Conservation (phyloP, 2,113 vertebrate genomes). For the Pitta sordida region DNA sequence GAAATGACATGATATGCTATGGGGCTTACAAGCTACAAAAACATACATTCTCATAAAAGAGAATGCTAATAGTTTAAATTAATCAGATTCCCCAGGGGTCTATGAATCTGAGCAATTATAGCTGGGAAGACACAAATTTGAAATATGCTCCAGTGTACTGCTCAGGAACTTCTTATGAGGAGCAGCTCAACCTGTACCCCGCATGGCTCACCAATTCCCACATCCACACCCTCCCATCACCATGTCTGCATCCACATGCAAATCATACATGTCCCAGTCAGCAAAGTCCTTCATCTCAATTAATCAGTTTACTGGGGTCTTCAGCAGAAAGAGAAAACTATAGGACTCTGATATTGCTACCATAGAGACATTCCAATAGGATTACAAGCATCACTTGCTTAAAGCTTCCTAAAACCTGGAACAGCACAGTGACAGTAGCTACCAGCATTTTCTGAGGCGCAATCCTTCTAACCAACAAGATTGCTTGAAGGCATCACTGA, state of each 20-base stretch:
- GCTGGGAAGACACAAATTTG: neutral
- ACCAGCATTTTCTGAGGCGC: neutral
- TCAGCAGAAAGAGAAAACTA: neutral
- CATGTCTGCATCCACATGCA: neutral
- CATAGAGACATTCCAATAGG: neutral
- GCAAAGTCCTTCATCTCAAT: neutral
- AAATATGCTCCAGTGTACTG: neutral
- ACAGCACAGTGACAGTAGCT: neutral
- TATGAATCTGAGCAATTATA: neutral
- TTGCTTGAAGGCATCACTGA: neutral
- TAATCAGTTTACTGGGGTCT: neutral
- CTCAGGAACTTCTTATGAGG: neutral
- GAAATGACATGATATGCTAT: accelerated
- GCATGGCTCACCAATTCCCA: neutral
- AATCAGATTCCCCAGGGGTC: neutral
- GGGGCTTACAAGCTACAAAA: neutral
- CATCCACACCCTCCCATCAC: neutral
- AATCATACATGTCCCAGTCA: neutral
- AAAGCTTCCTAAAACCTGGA: neutral
- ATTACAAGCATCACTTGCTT: neutral
- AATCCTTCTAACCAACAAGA: neutral
- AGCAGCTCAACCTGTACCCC: neutral
- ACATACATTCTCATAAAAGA: neutral
- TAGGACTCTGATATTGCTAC: neutral
- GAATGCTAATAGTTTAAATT: slow-evolving; percentile 1